These are phyloP conservation scores for Iphiclides podalirius DNA, from an alignment of 2,888 invertebrate species.

Conservation along the genomic window DNA sequence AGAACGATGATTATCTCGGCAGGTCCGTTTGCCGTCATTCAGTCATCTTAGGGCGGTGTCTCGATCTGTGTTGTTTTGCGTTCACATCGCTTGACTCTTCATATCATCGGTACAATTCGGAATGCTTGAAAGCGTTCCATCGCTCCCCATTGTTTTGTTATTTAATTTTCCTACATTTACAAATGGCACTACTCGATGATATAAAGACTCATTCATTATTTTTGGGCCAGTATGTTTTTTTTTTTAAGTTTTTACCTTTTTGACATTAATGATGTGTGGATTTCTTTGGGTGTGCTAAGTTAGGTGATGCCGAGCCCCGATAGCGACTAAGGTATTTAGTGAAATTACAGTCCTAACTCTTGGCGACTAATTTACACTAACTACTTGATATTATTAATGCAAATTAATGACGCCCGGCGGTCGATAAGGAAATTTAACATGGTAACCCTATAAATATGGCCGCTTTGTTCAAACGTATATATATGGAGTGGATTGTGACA, in stretches of 20 bases:
- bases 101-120: constrained; percentile 27
- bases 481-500: constrained; percentile 64
- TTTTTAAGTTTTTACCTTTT: constrained; percentile 35
- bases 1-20: constrained; percentile 91
- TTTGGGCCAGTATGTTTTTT: constrained; percentile 34
- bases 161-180: no score
- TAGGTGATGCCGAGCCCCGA: constrained; percentile 15
- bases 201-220: constrained; percentile 41
- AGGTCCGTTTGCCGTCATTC: constrained; percentile 81
- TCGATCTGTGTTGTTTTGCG: constrained; percentile 40
- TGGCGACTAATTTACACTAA: constrained; percentile 4
- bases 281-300: constrained; percentile 23
- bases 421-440: no score
- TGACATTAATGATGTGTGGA: constrained; percentile 41
- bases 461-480: no score
- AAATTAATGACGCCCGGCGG: no score
- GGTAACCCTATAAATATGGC: no score
- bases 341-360: no score
- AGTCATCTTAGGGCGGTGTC: constrained; percentile 41
- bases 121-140: background rate
- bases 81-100: constrained; percentile 25
- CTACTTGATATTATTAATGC: no score
- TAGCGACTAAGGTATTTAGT: constrained; percentile 3
- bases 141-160: background rate
- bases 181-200: constrained; percentile 33